Evolutionary conservation across 2,888 invertebrate species (phyloP), one percentile per base, ranked within the genome.

Genomic region (Agonopterix subpropinquella): DNA sequence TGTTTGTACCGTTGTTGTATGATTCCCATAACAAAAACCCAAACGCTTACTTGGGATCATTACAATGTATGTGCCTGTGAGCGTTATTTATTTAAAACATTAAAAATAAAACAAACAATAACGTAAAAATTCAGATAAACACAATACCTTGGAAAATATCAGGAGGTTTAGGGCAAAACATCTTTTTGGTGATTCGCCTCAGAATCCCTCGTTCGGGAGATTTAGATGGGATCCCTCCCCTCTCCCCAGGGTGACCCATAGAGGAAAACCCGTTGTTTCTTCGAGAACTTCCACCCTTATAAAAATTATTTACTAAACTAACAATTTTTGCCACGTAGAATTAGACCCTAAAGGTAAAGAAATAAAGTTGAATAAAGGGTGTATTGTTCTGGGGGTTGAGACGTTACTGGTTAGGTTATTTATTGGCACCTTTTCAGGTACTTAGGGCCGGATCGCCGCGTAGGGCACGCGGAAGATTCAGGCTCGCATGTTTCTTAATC

Each of bases 361-460:
- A 5, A n/a, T 42, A 11, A 3, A 42, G 11, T 18, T 47, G 15
- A 47, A 36, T 37, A n/a, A 8, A 36, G 37, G 55, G 61, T 61
- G 18, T 28, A 53, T 48, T 37, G 49, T 39, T 8, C 2, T 10
- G n/a, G 10, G 9, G 18, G n/a, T 59, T 77, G 63, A 5, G 68
- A 48, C 68, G 47, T 68, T 68, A 58, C 51, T 55, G 43, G 42
- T 45, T 50, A 55, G 58, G 54, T 64, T 74, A 64, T 75, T 77
- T 80, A 81, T 82, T 81, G 81, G 80, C 84, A 85, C 84, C 83
- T 84, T 83, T 80, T 81, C 82, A 80, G 80, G 80, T 83, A 83
- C 80, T 82, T 82, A 80, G 73, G 76, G 77, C 68, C 61, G 78
- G 74, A 81, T 77, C 72, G 71, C 67, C 65, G 73, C 67, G 71